Evolutionary conservation across 2,888 invertebrate species (phyloP).

Genomic region (Invenusta paracnida): DNA sequence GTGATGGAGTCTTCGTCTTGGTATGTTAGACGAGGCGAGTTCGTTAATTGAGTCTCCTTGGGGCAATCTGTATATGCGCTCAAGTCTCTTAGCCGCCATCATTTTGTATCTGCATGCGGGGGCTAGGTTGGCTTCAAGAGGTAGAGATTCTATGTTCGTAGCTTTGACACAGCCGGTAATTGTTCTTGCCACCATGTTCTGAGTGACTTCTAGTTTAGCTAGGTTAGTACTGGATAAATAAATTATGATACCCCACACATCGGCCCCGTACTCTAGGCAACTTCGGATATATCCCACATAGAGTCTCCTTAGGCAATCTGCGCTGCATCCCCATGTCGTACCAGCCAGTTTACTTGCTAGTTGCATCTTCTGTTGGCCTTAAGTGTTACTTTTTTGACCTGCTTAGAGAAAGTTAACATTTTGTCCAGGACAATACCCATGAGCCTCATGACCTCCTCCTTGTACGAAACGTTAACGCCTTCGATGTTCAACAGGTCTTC

Average conservation of each 20-base stretch:
- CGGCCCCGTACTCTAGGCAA: neutral
- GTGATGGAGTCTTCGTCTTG: neutral
- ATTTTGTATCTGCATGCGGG: neutral
- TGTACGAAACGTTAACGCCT: neutral
- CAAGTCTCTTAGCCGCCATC: neutral
- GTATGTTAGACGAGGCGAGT: neutral
- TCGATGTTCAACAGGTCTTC: neutral
- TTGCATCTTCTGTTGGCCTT: neutral
- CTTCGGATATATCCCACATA: neutral
- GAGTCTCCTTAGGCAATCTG: neutral
- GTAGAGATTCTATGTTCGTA: neutral
- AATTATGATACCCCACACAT: neutral
- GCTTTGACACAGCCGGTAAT: neutral
- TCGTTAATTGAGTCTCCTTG: neutral
- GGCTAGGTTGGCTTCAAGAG: neutral
- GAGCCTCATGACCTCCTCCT: neutral
- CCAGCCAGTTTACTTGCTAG: neutral
- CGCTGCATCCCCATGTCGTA: neutral
- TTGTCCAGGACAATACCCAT: neutral
- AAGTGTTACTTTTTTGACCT: neutral
- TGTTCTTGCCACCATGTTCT: neutral
- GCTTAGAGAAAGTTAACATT: neutral
- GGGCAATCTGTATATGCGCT: neutral
- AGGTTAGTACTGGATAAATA: neutral
- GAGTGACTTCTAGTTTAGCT: neutral